Percentiles rank a stretch among this genome's conserved stretches.
Conservation (phyloP, 2,888 invertebrate genomes). For the Patella ulyssiponensis region DNA sequence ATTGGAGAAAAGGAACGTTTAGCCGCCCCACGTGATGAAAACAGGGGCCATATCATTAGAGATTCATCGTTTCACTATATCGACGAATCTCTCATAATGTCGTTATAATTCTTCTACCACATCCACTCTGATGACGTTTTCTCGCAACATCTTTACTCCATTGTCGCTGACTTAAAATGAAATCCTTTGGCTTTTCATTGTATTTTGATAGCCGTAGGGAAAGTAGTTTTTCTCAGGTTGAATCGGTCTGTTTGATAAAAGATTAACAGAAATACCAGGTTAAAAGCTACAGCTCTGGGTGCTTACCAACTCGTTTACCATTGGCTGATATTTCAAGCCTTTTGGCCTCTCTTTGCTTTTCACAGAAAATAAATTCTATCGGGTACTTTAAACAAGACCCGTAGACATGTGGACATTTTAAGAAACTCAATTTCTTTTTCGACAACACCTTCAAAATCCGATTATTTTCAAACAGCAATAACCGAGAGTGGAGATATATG, state of each 20-base stretch:
- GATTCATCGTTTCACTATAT: not conserved
- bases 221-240: not conserved
- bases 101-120: not conserved
- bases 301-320: no score
- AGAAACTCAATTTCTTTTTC: no score
- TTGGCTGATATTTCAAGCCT: not conserved
- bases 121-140: not conserved
- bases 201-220: not conserved
- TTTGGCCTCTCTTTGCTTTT: slow-evolving; percentile 6
- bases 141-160: no score
- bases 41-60: not conserved
- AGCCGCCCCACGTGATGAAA: not conserved
- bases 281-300: not conserved
- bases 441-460: no score
- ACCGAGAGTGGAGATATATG: no score
- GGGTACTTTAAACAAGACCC: not conserved
- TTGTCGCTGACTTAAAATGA: not conserved
- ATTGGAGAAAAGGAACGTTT: not conserved
- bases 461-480: no score
- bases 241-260: slow-evolving; percentile 5
- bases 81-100: not conserved
- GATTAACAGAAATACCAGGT: not conserved
- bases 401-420: not conserved
- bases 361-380: slow-evolving; percentile 5
- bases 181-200: not conserved